A percentile compares a stretch with the other conserved stretches of the same genome.
These are phyloP conservation scores for Tauraco hartlaubi DNA, from an alignment of 2,797 vertebrate genomes.

Conservation along the genomic window DNA sequence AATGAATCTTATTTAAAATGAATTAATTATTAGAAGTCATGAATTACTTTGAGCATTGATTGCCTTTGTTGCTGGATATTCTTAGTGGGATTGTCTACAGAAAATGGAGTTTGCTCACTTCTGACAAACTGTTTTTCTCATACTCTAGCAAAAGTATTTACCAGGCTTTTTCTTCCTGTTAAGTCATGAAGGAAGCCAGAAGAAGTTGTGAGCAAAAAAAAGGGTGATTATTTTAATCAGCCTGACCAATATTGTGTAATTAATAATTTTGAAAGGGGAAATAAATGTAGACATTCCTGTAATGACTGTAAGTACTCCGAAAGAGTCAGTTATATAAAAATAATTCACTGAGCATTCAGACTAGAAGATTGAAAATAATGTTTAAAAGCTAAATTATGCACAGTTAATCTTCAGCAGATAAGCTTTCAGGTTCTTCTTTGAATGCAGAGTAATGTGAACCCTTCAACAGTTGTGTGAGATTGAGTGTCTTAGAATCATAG, in stretches of 20 bases:
- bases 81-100: not conserved
- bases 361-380: conserved; percentile 16
- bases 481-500: not conserved
- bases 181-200: not conserved
- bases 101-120: conserved; percentile 14
- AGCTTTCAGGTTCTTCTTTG: conserved; percentile 25
- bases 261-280: conserved; percentile 71
- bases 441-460: not conserved
- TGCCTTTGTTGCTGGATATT: not conserved
- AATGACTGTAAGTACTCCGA: conserved; percentile 64
- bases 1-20: not conserved
- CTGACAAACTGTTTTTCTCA: not conserved
- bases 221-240: not conserved
- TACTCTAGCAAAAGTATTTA: conserved; percentile 1
- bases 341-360: not conserved
- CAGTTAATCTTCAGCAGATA: not conserved
- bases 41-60: not conserved
- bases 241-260: conserved; percentile 43
- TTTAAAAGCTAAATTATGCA: conserved; percentile 7
- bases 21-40: not conserved
- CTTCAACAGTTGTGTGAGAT: not conserved
- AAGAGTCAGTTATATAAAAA: conserved; percentile 55
- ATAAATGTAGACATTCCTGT: conserved; percentile 57
- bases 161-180: not conserved
- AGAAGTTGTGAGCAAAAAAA: conserved; percentile 7